A percentile compares a stretch with the other conserved stretches of the same genome.
Evolutionary conservation across 2,797 vertebrate genomes (phyloP).

Genomic region (Bradypus variegatus): DNA sequence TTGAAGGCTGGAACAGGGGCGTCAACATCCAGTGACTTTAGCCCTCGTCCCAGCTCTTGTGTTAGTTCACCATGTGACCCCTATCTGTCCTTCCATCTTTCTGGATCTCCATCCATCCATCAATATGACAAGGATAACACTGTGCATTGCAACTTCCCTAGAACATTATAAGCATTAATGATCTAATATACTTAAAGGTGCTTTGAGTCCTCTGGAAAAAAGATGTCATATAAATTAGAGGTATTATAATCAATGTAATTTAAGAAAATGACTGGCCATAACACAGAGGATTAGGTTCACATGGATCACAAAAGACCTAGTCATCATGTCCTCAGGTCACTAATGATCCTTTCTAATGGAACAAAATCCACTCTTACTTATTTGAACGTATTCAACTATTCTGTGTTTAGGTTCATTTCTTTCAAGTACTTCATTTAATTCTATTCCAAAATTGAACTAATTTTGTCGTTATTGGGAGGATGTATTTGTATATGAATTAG

Average conservation of each 20-base stretch:
- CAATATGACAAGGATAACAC: slow-evolving; percentile 25
- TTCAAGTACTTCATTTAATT: slow-evolving; percentile 34
- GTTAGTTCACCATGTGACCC: background rate
- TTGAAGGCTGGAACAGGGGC: background rate
- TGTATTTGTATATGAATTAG: background rate
- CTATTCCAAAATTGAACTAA: slow-evolving; percentile 5
- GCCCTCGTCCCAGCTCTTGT: background rate
- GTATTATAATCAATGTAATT: slow-evolving; percentile 57
- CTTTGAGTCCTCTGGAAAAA: slow-evolving; percentile 39
- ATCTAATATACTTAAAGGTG: slow-evolving; percentile 42
- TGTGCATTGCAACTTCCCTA: slow-evolving; percentile 33
- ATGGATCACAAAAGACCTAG: slow-evolving; percentile 4
- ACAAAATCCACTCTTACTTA: slow-evolving; percentile 32
- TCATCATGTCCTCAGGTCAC: slow-evolving; percentile 8
- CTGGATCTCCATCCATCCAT: slow-evolving; percentile 21
- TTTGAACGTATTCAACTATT: background rate
- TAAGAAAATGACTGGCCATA: slow-evolving; percentile 47
- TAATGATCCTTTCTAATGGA: slow-evolving; percentile 18
- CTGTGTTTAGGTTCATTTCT: background rate
- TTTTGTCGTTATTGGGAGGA: slow-evolving; percentile 20
- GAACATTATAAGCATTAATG: slow-evolving; percentile 43
- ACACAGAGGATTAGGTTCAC: slow-evolving; percentile 31
- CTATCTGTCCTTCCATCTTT: background rate
- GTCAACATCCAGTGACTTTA: background rate
- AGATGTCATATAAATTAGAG: slow-evolving; percentile 53